Percentiles rank a stretch among this genome's conserved stretches.
Conservation (phyloP, 23 tunicate genomes). For the Oikopleura dioica region DNA sequence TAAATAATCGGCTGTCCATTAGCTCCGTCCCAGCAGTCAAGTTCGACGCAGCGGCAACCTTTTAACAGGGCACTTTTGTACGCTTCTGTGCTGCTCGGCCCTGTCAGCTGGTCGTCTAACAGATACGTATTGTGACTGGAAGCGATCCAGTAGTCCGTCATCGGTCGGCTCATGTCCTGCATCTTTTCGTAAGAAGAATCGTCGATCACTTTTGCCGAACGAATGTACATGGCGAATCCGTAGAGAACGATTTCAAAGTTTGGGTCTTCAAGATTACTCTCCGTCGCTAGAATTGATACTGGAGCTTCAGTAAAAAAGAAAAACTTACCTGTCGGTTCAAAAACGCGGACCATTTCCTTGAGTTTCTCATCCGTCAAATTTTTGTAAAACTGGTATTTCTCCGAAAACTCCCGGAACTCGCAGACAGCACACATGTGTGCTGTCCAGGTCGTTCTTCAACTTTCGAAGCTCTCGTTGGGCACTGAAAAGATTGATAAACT, state of each 20-base stretch:
- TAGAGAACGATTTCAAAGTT: neutral
- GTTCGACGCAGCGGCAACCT: constrained; percentile 86
- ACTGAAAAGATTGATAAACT: too few species aligned
- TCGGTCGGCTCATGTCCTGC: neutral
- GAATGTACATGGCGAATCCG: neutral
- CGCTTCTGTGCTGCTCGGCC: too few species aligned
- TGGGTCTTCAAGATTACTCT: neutral
- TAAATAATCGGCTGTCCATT: constrained; percentile 62
- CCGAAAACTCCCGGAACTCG: neutral
- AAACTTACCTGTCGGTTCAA: neutral
- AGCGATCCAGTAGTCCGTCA: neutral
- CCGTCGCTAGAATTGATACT: too few species aligned
- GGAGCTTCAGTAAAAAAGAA: too few species aligned
- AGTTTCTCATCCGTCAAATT: neutral
- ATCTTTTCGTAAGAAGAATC: neutral
- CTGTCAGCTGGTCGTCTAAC: neutral
- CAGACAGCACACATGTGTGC: too few species aligned
- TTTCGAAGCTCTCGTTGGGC: neutral
- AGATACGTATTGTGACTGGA: neutral
- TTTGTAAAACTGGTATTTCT: neutral
- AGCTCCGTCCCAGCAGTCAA: constrained; percentile 91
- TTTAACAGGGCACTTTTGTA: too few species aligned
- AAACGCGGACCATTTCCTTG: neutral
- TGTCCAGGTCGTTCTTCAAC: neutral
- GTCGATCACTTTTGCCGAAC: neutral